phyloP scores from a whole-genome alignment of 2,113 vertebrate species.

The Pseudorhombus dupliciocellatus region DNA sequence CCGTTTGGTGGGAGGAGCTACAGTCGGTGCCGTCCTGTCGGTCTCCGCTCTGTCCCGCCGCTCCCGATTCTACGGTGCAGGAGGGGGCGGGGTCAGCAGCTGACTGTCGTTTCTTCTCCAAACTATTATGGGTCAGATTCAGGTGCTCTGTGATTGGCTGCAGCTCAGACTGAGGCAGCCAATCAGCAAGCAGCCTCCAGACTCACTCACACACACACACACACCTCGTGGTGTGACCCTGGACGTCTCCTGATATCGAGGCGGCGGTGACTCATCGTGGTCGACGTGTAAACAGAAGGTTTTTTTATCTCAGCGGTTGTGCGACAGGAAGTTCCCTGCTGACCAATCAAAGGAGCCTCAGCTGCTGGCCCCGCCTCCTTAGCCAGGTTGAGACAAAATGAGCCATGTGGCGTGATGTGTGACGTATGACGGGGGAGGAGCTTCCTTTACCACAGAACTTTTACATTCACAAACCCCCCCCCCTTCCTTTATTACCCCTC shows the following conservation, averaged over 20 bases:
- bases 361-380: too few relatives aligned
- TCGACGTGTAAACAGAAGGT: neutral
- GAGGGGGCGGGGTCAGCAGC: neutral
- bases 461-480: neutral
- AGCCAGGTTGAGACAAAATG: too few relatives aligned
- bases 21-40: too few relatives aligned
- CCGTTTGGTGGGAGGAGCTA: too few relatives aligned
- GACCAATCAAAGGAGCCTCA: too few relatives aligned
- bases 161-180: conserved; percentile 32
- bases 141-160: conserved; percentile 33
- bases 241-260: conserved; percentile 41
- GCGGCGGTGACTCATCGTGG: conserved; percentile 35
- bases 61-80: conserved; percentile 26
- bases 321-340: neutral
- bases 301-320: neutral
- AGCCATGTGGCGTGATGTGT: too few relatives aligned
- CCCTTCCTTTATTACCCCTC: conserved; percentile 28
- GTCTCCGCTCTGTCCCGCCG: neutral
- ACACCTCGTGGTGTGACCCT: neutral
- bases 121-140: neutral
- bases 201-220: conserved; percentile 10
- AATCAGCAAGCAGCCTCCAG: conserved; percentile 24
- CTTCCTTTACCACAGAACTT: too few relatives aligned
- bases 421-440: too few relatives aligned
- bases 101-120: neutral